Percentiles rank a stretch among this genome's conserved stretches.
Evolutionary conservation across 1,140 invertebrate species (phyloP).

Genomic region (Drosophila neocordata): DNA sequence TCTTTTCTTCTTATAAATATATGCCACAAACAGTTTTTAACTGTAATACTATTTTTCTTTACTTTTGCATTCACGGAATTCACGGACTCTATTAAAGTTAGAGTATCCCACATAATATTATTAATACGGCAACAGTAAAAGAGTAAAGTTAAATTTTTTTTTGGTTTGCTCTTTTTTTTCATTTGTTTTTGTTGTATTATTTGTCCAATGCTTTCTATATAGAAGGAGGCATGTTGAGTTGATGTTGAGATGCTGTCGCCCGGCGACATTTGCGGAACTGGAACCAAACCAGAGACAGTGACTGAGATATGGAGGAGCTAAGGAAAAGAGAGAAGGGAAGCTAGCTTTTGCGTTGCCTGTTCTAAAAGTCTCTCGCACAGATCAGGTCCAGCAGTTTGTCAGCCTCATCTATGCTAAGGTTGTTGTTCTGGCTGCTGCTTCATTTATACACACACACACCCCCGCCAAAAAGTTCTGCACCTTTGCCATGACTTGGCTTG

Average conservation of each 20-base stretch:
- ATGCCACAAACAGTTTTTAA: not conserved
- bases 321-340: not conserved
- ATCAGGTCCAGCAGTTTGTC: slow-evolving; percentile 54
- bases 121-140: slow-evolving; percentile 38
- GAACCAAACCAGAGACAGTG: slow-evolving; percentile 61
- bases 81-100: not conserved
- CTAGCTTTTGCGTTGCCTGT: slow-evolving; percentile 45
- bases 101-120: slow-evolving; percentile 36
- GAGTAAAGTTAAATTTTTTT: slow-evolving; percentile 16
- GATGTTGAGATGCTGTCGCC: slow-evolving; percentile 64
- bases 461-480: not conserved
- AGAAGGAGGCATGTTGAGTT: slow-evolving; percentile 52
- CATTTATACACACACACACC: slow-evolving; percentile 23
- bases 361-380: slow-evolving; percentile 16
- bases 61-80: not conserved
- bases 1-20: no score
- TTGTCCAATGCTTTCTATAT: slow-evolving; percentile 32
- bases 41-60: not conserved
- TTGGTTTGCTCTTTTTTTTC: slow-evolving; percentile 81
- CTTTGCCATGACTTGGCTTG: not conserved
- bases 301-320: not conserved
- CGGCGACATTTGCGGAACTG: slow-evolving; percentile 77
- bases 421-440: slow-evolving; percentile 12
- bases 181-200: slow-evolving; percentile 15
- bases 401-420: slow-evolving; percentile 26